Percentiles rank a stretch among this genome's conserved stretches.
Evolutionary conservation across 2,113 vertebrate genomes (phyloP).

Genomic region (Hypanus sabinus): DNA sequence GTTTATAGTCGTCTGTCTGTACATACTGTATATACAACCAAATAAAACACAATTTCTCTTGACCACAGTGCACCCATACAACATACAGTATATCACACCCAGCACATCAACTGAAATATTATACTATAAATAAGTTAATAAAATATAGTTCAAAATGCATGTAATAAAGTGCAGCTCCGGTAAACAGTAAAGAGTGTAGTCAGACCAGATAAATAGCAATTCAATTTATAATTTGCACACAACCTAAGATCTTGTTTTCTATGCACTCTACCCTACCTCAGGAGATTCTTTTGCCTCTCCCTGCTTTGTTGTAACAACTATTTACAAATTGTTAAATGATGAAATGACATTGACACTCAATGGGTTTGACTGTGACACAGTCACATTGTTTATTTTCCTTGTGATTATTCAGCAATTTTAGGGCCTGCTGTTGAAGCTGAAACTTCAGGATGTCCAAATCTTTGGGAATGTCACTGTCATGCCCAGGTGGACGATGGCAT

Average conservation of each 20-base stretch:
- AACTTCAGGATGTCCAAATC: background rate
- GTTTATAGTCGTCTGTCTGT: too few relatives aligned
- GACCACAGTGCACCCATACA: too few relatives aligned
- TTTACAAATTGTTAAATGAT: background rate
- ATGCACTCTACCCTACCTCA: background rate
- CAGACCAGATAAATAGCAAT: background rate
- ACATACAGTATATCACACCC: too few relatives aligned
- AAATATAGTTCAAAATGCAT: too few relatives aligned
- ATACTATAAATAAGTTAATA: too few relatives aligned
- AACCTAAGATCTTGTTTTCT: background rate
- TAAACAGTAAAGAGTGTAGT: too few relatives aligned
- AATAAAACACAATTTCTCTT: too few relatives aligned
- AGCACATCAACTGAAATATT: too few relatives aligned
- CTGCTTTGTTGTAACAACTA: background rate
- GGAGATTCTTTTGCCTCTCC: background rate
- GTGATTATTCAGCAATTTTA: background rate
- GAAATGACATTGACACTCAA: background rate
- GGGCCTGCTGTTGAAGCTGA: background rate
- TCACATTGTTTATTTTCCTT: background rate
- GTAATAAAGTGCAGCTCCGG: too few relatives aligned
- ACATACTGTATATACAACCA: too few relatives aligned
- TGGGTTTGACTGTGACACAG: background rate
- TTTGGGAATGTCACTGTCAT: background rate
- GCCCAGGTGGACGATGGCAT: background rate
- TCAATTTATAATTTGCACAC: background rate